phyloP scores from a whole-genome alignment of 2,888 invertebrate species.

The Clitarchus hookeri region DNA sequence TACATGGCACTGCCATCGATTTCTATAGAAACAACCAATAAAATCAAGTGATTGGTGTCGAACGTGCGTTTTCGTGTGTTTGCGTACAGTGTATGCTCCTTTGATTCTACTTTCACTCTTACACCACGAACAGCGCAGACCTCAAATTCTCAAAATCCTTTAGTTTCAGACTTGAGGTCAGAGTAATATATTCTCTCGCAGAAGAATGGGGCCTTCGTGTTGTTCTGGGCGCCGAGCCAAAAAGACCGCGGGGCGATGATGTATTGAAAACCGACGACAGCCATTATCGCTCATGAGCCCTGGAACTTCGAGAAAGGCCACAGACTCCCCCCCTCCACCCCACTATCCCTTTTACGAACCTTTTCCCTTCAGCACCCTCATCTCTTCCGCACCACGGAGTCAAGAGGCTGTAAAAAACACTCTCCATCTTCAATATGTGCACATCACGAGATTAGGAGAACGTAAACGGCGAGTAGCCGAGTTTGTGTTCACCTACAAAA shows the following conservation, averaged over 20 bases:
- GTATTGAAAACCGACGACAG: neutral
- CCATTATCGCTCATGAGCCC: neutral
- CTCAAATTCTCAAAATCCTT: too few species aligned
- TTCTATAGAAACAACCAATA: too few species aligned
- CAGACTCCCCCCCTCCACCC: too few species aligned
- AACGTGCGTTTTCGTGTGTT: too few species aligned
- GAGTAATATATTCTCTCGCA: neutral
- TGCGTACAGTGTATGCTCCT: too few species aligned
- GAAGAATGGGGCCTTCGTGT: conserved; percentile 14
- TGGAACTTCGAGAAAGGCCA: too few species aligned
- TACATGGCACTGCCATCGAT: too few species aligned
- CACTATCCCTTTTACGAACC: neutral
- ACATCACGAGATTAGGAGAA: neutral
- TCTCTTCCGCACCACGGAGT: neutral
- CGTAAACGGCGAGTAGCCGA: neutral
- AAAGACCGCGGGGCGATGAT: neutral
- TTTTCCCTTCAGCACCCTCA: neutral
- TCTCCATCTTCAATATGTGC: neutral
- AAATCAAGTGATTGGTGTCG: too few species aligned
- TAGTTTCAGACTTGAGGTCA: neutral
- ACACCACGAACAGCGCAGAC: too few species aligned
- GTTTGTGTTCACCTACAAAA: neutral
- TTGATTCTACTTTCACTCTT: too few species aligned
- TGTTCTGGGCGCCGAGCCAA: neutral
- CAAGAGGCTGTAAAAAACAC: neutral